Evolutionary conservation across 2,113 vertebrate genomes (phyloP).

Genomic region (Damaliscus lunatus): DNA sequence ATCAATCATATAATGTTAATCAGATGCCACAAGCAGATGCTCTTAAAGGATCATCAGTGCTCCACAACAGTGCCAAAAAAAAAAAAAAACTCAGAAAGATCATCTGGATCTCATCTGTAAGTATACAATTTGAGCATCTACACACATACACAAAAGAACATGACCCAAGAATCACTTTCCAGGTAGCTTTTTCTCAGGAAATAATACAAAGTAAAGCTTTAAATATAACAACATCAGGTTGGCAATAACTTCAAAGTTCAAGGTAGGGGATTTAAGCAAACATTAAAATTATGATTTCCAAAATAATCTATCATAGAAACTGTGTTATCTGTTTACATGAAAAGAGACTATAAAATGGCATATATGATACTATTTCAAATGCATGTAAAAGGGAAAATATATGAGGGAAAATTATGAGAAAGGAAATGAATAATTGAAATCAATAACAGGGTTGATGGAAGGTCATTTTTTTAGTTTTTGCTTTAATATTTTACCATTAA

Average conservation of each 20-base stretch:
- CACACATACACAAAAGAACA: neutral
- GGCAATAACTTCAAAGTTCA: neutral
- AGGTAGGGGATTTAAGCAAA: neutral
- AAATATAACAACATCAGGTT: neutral
- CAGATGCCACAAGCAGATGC: neutral
- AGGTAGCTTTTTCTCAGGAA: neutral
- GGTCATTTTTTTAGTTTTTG: neutral
- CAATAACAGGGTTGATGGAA: neutral
- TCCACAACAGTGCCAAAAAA: neutral
- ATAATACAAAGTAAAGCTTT: neutral
- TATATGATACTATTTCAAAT: neutral
- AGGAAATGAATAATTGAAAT: constrained; percentile 17
- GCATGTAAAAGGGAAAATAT: neutral
- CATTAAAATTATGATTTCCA: neutral
- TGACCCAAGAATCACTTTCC: neutral
- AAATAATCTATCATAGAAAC: neutral
- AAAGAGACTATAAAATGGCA: neutral
- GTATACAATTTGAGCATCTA: neutral
- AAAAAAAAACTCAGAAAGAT: neutral
- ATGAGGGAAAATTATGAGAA: neutral
- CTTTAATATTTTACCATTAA: neutral
- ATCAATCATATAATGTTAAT: neutral
- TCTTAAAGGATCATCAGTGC: neutral
- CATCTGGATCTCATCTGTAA: neutral
- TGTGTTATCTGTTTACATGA: neutral